These are phyloP conservation scores for Chauna torquata DNA, from an alignment of 2,113 vertebrate genomes.

Conservation along the genomic window DNA sequence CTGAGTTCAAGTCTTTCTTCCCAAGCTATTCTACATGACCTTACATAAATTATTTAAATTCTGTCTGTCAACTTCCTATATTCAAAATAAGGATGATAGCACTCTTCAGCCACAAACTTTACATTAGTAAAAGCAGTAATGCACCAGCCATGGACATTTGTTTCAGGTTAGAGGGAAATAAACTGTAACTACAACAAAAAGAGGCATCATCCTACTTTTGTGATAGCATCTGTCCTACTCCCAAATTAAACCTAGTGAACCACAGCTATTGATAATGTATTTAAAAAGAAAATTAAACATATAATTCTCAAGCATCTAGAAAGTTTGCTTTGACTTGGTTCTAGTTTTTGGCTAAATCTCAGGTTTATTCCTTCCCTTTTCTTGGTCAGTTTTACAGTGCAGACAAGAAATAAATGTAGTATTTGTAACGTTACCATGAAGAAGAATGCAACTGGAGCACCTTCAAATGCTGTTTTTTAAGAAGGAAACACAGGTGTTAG, in stretches of 20 bases:
- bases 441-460: background rate
- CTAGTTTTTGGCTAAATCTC: background rate
- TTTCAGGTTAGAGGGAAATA: background rate
- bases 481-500: slow-evolving; percentile 8
- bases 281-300: background rate
- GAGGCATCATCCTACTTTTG: background rate
- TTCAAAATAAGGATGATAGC: background rate
- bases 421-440: background rate
- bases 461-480: background rate
- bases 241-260: background rate
- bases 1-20: background rate
- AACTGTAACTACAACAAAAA: background rate
- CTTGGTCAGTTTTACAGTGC: background rate
- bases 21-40: background rate
- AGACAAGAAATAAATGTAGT: background rate
- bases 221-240: background rate
- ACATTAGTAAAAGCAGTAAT: background rate
- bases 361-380: background rate
- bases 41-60: background rate
- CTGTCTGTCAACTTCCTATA: background rate
- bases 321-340: background rate
- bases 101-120: background rate
- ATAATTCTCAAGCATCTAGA: background rate
- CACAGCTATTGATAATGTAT: background rate
- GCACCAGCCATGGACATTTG: background rate